phyloP scores from a whole-genome alignment of 1,140 invertebrate genomes.

The Tetramorium alpestre region DNA sequence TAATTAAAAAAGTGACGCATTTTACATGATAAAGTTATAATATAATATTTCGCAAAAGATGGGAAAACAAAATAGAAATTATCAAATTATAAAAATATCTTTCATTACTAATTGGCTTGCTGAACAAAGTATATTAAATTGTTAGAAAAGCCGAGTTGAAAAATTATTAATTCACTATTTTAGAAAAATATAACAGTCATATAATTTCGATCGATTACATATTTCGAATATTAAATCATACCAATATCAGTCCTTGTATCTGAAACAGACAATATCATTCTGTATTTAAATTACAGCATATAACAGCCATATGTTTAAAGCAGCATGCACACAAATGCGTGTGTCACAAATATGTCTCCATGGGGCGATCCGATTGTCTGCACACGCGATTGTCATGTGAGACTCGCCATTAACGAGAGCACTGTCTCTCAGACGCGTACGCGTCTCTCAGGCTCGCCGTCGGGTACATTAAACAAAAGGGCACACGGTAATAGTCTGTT shows the following conservation, averaged over 20 bases:
- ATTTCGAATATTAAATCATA: not conserved
- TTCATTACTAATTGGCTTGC: not conserved
- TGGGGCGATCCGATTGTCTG: not conserved
- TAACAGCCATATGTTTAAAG: slow-evolving; percentile 1
- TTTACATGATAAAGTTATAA: not conserved
- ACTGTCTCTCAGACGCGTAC: not conserved
- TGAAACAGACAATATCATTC: no score
- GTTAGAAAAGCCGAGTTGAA: not conserved
- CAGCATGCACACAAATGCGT: not conserved
- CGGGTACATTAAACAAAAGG: not conserved
- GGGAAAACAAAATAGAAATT: not conserved
- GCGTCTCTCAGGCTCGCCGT: not conserved
- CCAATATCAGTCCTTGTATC: not conserved
- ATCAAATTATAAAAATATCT: not conserved
- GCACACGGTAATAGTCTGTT: not conserved
- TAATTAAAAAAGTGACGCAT: not conserved
- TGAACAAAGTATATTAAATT: not conserved
- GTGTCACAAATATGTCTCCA: not conserved
- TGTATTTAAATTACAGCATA: not conserved
- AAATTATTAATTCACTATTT: not conserved
- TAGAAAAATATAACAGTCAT: not conserved
- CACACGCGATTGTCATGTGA: not conserved
- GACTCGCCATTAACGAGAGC: not conserved
- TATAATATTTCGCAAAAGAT: not conserved
- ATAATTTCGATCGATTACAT: not conserved